Conservation (phyloP, 2,113 vertebrate genomes). For the Sphaerodactylus townsendi region DNA sequence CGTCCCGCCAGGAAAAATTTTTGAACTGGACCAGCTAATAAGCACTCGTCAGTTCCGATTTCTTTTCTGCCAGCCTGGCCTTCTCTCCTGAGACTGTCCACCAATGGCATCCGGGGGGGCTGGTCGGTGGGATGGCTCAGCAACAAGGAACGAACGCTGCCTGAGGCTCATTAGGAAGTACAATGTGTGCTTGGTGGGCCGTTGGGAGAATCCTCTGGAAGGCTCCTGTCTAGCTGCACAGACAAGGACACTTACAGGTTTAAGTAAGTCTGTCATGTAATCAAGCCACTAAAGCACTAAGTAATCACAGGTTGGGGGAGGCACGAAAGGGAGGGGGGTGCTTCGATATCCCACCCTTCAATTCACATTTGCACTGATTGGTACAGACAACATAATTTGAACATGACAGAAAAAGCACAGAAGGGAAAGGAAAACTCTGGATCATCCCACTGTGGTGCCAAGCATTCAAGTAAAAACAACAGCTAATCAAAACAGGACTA, state of each 20-base stretch:
- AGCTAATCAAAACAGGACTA: not conserved
- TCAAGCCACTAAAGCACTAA: not conserved
- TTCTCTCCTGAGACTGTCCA: not conserved
- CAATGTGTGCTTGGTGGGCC: not conserved
- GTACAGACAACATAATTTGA: not conserved
- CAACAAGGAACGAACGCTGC: not conserved
- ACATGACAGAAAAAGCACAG: not conserved
- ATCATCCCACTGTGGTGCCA: not conserved
- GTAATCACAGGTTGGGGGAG: not conserved
- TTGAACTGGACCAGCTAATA: slow-evolving; percentile 1
- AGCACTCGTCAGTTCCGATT: not conserved
- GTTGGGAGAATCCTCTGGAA: not conserved
- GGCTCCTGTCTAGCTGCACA: not conserved
- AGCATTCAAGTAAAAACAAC: too few relatives aligned
- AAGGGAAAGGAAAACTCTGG: not conserved
- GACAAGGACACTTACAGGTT: not conserved
- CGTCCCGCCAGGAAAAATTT: not conserved
- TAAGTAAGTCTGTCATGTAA: not conserved
- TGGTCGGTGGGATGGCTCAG: not conserved
- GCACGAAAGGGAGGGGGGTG: not conserved
- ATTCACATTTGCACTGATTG: not conserved
- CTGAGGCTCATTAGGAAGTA: slow-evolving; percentile 12
- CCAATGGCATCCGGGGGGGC: not conserved
- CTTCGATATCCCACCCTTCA: not conserved
- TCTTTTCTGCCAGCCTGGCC: not conserved